These are phyloP conservation scores for Umimayanthus kanabou DNA, from an alignment of 92 coral and sea anemone genomes.

Conservation along the genomic window DNA sequence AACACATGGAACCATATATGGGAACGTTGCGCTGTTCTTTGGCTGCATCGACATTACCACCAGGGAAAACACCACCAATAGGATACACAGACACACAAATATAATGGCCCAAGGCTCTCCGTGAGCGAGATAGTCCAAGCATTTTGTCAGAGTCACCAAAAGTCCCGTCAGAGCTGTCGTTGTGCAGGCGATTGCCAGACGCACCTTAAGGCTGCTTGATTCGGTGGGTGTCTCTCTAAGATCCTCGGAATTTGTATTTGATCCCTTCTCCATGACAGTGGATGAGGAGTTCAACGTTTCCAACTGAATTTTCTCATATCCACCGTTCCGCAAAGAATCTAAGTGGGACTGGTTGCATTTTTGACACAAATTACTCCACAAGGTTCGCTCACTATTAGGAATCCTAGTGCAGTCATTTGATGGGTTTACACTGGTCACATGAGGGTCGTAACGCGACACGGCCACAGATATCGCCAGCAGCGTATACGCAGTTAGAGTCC, in stretches of 20 bases:
- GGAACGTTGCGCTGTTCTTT: constrained; percentile 32
- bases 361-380: constrained; percentile 4
- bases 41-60: constrained; percentile 14
- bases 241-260: neutral
- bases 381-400: neutral
- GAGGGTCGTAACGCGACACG: constrained; percentile 29
- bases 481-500: constrained; percentile 33
- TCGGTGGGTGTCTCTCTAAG: neutral
- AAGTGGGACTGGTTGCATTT: neutral
- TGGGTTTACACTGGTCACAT: constrained; percentile 8
- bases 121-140: neutral
- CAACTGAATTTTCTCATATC: neutral
- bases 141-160: neutral
- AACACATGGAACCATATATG: constrained; percentile 38
- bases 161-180: constrained; percentile 9
- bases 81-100: neutral
- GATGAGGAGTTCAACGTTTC: neutral
- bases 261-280: no score
- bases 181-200: constrained; percentile 27
- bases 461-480: constrained; percentile 25
- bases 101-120: constrained; percentile 13
- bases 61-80: constrained; percentile 21
- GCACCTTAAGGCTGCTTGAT: neutral
- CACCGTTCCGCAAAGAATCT: neutral
- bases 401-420: neutral